phyloP scores from a whole-genome alignment of 2,797 vertebrate genomes.

The Scolopax bukidnonensis region DNA sequence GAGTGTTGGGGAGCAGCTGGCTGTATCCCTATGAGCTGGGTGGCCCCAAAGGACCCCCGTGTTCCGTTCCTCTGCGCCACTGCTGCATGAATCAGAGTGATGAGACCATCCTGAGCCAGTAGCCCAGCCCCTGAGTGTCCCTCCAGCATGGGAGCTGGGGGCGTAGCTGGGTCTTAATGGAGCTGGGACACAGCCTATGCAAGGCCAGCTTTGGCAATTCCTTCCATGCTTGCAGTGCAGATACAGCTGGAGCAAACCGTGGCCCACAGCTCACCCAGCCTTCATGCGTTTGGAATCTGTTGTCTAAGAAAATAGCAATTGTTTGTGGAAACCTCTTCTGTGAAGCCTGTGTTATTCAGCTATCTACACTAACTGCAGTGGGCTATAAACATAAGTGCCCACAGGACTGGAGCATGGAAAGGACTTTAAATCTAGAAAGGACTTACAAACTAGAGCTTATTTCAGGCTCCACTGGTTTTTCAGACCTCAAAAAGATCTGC shows the following conservation, averaged over 20 bases:
- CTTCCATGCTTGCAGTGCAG: not conserved
- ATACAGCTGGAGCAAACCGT: not conserved
- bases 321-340: not conserved
- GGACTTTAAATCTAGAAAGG: not conserved
- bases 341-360: not conserved
- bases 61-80: not conserved
- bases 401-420: not conserved
- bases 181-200: not conserved
- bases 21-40: not conserved
- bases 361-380: not conserved
- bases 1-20: not conserved
- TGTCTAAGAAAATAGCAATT: constrained; percentile 3
- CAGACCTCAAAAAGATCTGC: not conserved
- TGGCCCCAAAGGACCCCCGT: accelerated
- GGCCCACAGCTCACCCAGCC: not conserved
- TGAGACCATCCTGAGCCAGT: accelerated
- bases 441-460: not conserved
- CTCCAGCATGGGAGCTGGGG: not conserved
- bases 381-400: not conserved
- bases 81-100: accelerated
- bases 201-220: not conserved
- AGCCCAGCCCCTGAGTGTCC: not conserved
- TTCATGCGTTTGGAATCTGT: not conserved
- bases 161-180: accelerated
- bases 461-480: not conserved